These are phyloP conservation scores for Agelaius tricolor DNA, from an alignment of 2,113 vertebrate species.

Conservation along the genomic window DNA sequence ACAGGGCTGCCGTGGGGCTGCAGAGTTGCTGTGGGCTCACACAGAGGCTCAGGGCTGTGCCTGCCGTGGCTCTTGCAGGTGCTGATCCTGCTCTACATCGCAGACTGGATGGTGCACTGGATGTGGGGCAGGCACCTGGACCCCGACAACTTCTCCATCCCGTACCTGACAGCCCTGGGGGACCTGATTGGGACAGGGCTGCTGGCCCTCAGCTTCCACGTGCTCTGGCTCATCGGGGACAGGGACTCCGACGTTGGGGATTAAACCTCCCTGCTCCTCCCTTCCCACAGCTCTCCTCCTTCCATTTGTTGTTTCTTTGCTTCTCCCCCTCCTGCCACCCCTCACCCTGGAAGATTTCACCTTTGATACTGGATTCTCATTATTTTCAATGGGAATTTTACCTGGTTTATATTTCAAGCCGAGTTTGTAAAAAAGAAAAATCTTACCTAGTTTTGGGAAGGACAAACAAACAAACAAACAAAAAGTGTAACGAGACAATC, in stretches of 20 bases:
- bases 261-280: slow-evolving; percentile 58
- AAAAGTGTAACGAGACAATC: slow-evolving; percentile 68
- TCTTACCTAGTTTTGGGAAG: slow-evolving; percentile 61
- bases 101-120: slow-evolving; percentile 99
- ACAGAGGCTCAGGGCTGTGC: neutral
- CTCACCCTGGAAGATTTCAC: slow-evolving; percentile 45
- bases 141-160: slow-evolving; percentile 99
- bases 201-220: slow-evolving; percentile 94
- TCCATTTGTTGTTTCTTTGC: neutral
- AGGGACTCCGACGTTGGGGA: slow-evolving; percentile 90
- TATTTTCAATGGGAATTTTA: slow-evolving; percentile 96
- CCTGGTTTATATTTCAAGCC: slow-evolving; percentile 76
- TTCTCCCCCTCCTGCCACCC: slow-evolving; percentile 10
- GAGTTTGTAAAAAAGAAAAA: slow-evolving; percentile 58
- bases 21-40: neutral
- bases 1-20: too few species aligned
- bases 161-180: slow-evolving; percentile 95
- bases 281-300: neutral
- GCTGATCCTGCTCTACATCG: slow-evolving; percentile 94
- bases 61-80: slow-evolving; percentile 78
- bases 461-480: neutral
- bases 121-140: slow-evolving; percentile 98
- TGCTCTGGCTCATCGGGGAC: slow-evolving; percentile 98
- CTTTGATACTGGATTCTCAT: slow-evolving; percentile 86
- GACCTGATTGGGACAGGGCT: slow-evolving; percentile 97